A percentile compares a stretch with the other conserved stretches of the same genome.
Conservation (phyloP, 2,888 invertebrate genomes). For the Aleiodes alternator region DNA sequence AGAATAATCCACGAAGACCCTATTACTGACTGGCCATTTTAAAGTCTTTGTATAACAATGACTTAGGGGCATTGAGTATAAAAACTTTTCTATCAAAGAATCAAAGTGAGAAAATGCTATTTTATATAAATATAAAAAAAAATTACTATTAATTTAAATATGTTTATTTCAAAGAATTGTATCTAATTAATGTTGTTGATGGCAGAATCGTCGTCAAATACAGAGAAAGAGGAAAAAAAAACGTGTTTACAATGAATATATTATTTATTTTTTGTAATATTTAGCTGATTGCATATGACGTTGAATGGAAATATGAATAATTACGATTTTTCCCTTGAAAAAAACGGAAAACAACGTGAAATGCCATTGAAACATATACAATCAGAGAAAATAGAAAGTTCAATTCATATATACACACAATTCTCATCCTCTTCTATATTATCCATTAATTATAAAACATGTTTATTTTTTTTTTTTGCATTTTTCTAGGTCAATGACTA, state of each 20-base stretch:
- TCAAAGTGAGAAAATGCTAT: slow-evolving; percentile 43
- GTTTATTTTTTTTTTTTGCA: slow-evolving; percentile 10
- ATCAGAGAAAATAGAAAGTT: slow-evolving; percentile 38
- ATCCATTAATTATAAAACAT: slow-evolving; percentile 36
- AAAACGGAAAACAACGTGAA: too few species aligned
- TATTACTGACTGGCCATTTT: slow-evolving; percentile 80
- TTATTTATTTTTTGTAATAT: background rate
- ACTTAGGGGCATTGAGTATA: slow-evolving; percentile 34
- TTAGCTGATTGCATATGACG: background rate
- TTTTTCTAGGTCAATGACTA: slow-evolving; percentile 49
- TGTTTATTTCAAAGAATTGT: slow-evolving; percentile 8
- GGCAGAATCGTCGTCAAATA: slow-evolving; percentile 21
- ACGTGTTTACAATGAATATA: slow-evolving; percentile 1
- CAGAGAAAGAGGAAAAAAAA: slow-evolving; percentile 18
- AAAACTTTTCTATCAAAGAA: slow-evolving; percentile 45
- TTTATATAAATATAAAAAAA: slow-evolving; percentile 37
- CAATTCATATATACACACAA: slow-evolving; percentile 14
- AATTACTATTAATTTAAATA: background rate
- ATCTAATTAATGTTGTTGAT: slow-evolving; percentile 40
- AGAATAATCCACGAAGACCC: slow-evolving; percentile 92
- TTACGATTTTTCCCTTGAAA: background rate
- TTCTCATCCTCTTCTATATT: slow-evolving; percentile 12
- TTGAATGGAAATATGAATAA: slow-evolving; percentile 12
- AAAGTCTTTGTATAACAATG: slow-evolving; percentile 34
- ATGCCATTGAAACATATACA: background rate